Base-by-base conservation (phyloP, 2,113 vertebrate genomes). In the Cyanoramphus novaezelandiae region DNA sequence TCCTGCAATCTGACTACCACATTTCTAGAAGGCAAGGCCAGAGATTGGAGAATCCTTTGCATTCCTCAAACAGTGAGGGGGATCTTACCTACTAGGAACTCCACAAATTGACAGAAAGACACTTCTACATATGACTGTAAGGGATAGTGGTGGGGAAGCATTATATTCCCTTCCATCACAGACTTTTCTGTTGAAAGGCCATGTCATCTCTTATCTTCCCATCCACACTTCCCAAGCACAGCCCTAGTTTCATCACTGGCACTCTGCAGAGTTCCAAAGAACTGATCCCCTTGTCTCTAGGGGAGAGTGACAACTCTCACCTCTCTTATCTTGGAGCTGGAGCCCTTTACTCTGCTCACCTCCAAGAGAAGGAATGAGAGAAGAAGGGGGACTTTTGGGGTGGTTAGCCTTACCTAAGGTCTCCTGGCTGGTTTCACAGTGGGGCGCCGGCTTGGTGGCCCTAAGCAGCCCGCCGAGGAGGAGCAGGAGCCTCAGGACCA, bases 381-480 rank as follows among this genome's bases (percentile, higher is more conserved):
- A 60, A 24, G 43, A 29, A 62, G 10, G 24, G 41, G 49, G 1
- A 17, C 35, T 67, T 74, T 39, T 3, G 47, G 62, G 43, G 44
- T 49, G 17, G 8, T 71, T 10, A 64, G 92, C 80, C 96, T 99
- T 98, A 99, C 99, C 99, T 53, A 98, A 92, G 75, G 96, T 62
- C 84, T 97, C 97, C 93, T 98, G 97, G 87, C 88, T 95, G 0
- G 97, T 97, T 35, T 97, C 87, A 71, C 99, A 99, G 86, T 57
- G 95, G 17, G 97, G 98, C 4, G 93, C 72, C 5, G 55, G 49
- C 76, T 41, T 80, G 37, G 46, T 59, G 70, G 35, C 75, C 85
- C 87, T 60, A 37, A 96, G 85, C 69, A 98, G 96, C 68, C 50
- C 77, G 0, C 64, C 27, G 2, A 97, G 83, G 20, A 97, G 88